Percentiles rank a stretch among this genome's conserved stretches.
Conservation (phyloP, 2,113 vertebrate genomes). For the Actenoides hombroni region DNA sequence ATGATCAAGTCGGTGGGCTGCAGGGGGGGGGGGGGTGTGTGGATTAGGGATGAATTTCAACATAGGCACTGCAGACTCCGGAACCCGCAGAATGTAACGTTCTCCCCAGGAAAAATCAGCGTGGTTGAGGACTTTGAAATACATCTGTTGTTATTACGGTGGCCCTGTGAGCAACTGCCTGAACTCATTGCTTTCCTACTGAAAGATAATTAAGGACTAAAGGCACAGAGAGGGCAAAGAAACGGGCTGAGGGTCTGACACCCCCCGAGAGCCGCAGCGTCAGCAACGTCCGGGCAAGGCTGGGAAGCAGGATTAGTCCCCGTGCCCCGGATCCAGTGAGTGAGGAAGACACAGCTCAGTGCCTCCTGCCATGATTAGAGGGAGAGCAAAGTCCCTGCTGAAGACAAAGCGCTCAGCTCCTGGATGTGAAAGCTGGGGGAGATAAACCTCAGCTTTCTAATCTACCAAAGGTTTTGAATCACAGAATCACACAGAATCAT, state of each 20-base stretch:
- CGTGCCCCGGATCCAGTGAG: not conserved
- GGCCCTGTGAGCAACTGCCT: not conserved
- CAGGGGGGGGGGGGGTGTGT: not conserved
- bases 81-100: not conserved
- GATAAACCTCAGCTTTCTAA: too few relatives aligned
- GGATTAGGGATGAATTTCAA: constrained; percentile 36
- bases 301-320: not conserved
- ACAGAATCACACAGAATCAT: too few relatives aligned
- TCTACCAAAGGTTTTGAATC: not conserved
- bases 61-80: not conserved
- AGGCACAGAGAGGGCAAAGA: not conserved
- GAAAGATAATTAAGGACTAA: constrained; percentile 36
- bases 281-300: not conserved
- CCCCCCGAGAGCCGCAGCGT: not conserved
- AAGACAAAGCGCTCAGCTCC: not conserved
- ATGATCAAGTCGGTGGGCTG: not conserved
- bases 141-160: not conserved
- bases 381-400: not conserved
- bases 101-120: constrained; percentile 42
- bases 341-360: not conserved
- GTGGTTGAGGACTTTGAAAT: constrained; percentile 1
- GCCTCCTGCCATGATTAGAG: not conserved
- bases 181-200: not conserved
- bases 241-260: not conserved
- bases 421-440: not conserved